These are phyloP conservation scores for Pachyseris speciosa DNA, from an alignment of 64 coral and sea anemone species.

Conservation along the genomic window DNA sequence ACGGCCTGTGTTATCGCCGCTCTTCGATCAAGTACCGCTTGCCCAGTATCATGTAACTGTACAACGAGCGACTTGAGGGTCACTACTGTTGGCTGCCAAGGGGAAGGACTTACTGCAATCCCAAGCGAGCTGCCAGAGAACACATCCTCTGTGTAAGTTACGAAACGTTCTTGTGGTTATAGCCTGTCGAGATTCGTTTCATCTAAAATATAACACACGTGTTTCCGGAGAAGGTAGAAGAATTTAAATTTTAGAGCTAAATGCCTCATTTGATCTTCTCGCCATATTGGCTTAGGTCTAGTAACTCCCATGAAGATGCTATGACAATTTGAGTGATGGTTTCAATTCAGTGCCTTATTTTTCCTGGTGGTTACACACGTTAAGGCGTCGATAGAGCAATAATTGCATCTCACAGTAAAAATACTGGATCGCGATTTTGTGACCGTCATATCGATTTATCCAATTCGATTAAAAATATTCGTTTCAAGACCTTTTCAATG, in stretches of 20 bases:
- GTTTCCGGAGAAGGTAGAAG: not conserved
- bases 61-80: not conserved
- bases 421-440: too few relatives aligned
- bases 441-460: not conserved
- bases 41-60: slow-evolving; percentile 22
- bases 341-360: not conserved
- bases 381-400: too few relatives aligned
- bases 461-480: not conserved
- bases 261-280: not conserved
- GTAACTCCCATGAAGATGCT: not conserved
- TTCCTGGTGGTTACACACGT: too few relatives aligned
- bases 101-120: not conserved
- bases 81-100: not conserved
- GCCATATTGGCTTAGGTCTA: too few relatives aligned
- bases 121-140: slow-evolving; percentile 12
- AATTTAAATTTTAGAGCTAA: not conserved
- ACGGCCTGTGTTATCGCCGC: slow-evolving; percentile 12
- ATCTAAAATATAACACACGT: not conserved
- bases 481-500: not conserved
- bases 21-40: slow-evolving; percentile 5
- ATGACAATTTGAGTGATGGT: too few relatives aligned
- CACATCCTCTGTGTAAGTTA: slow-evolving; percentile 8
- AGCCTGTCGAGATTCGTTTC: not conserved
- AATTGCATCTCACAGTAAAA: too few relatives aligned
- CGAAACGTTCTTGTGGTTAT: not conserved